These are phyloP conservation scores for Candoia aspera DNA, from an alignment of 2,113 vertebrate species.

Conservation along the genomic window DNA sequence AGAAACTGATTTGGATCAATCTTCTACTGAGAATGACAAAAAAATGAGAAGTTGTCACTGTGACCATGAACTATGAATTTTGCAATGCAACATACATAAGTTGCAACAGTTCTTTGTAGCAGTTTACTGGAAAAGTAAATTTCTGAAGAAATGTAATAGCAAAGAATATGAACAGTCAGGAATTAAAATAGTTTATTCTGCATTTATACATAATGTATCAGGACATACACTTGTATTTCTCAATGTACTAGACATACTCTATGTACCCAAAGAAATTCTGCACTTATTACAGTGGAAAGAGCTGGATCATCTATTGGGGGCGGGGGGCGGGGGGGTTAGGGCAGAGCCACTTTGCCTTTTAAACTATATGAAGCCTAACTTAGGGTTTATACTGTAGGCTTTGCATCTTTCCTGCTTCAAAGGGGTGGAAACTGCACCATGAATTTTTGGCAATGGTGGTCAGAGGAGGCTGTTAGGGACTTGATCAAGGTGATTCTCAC, in stretches of 20 bases:
- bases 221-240: not conserved
- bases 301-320: not conserved
- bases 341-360: not conserved
- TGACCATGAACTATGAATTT: slow-evolving; percentile 17
- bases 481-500: not conserved
- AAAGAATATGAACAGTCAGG: not conserved
- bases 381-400: not conserved
- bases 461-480: not conserved
- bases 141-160: not conserved
- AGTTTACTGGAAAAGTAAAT: slow-evolving; percentile 25
- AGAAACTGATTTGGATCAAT: not conserved
- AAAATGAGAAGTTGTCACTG: slow-evolving; percentile 10
- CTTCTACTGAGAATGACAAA: slow-evolving; percentile 21
- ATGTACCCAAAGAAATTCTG: not conserved
- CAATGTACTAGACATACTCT: not conserved
- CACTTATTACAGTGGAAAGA: not conserved
- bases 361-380: not conserved
- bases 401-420: not conserved
- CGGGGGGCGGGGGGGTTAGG: no score
- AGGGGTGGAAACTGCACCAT: not conserved
- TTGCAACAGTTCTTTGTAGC: not conserved
- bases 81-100: not conserved
- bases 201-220: not conserved
- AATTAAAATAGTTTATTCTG: not conserved
- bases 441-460: not conserved